Evolutionary conservation across 37 sponge, comb jelly and placozoan species (phyloP).

Genomic region (Corticium candelabrum): DNA sequence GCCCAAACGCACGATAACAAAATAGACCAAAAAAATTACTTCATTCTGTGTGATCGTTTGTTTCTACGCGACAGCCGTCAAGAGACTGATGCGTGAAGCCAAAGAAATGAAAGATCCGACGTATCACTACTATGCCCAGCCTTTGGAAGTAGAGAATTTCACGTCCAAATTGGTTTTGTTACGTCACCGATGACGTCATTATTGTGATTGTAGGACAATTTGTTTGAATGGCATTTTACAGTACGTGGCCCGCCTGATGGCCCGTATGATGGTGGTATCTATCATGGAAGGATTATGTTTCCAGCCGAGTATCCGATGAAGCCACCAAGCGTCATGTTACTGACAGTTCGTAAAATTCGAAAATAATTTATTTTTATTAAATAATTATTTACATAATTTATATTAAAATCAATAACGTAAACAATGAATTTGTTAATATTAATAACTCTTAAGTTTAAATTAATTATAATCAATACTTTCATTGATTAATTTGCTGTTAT

Average conservation of each 20-base stretch:
- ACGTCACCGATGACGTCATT: background rate
- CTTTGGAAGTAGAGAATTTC: conserved; percentile 58
- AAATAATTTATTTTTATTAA: too few relatives aligned
- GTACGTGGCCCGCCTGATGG: conserved; percentile 73
- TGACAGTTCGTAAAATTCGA: conserved; percentile 87
- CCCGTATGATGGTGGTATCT: conserved; percentile 75
- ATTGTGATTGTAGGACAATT: conserved; percentile 73
- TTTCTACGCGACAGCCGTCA: conserved; percentile 59
- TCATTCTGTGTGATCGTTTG: background rate
- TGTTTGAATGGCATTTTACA: conserved; percentile 99
- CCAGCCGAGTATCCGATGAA: conserved; percentile 99
- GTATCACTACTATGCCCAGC: conserved; percentile 76
- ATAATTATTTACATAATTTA: background rate
- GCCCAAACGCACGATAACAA: too few relatives aligned
- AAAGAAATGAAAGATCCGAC: conserved; percentile 86
- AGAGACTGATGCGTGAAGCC: conserved; percentile 93
- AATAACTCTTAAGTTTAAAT: too few relatives aligned
- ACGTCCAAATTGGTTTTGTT: too few relatives aligned
- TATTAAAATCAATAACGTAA: background rate
- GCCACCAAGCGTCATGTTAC: conserved; percentile 86
- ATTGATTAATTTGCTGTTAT: too few relatives aligned
- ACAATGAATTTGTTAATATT: too few relatives aligned
- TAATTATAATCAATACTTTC: too few relatives aligned
- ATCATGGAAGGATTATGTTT: conserved; percentile 89
- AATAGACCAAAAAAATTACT: too few relatives aligned